These are phyloP conservation scores for Physella acuta DNA, from an alignment of 1,140 invertebrate species.

Conservation along the genomic window DNA sequence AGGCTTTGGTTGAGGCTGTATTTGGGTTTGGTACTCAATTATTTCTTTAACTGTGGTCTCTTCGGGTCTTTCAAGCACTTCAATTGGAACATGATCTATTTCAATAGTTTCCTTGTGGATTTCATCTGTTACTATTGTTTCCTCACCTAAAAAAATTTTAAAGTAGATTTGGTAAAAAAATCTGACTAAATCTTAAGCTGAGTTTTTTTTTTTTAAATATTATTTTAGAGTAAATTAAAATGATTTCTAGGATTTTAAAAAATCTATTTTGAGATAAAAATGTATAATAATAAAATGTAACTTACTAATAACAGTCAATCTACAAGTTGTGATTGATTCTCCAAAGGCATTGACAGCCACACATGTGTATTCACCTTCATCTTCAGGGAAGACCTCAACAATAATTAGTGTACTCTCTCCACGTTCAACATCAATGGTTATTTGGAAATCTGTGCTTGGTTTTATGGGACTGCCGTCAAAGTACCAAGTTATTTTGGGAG, in stretches of 20 bases:
- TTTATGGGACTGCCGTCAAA: slow-evolving; percentile 52
- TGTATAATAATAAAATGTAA: slow-evolving; percentile 6
- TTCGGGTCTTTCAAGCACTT: slow-evolving; percentile 24
- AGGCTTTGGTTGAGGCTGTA: slow-evolving; percentile 15
- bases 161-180: too few relatives aligned
- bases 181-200: too few relatives aligned
- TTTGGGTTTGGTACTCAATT: background rate
- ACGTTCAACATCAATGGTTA: slow-evolving; percentile 46
- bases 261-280: background rate
- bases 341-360: slow-evolving; percentile 87
- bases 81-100: slow-evolving; percentile 34
- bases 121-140: slow-evolving; percentile 37
- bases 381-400: slow-evolving; percentile 63
- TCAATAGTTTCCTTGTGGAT: slow-evolving; percentile 50
- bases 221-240: too few relatives aligned
- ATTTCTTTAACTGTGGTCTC: slow-evolving; percentile 28
- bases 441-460: slow-evolving; percentile 52
- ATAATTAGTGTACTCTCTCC: slow-evolving; percentile 53
- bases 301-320: slow-evolving; percentile 52
- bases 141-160: slow-evolving; percentile 18
- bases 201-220: too few relatives aligned
- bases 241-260: too few relatives aligned
- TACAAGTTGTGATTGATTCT: slow-evolving; percentile 66
- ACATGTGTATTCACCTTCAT: slow-evolving; percentile 90
- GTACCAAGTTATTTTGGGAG: slow-evolving; percentile 57